phyloP scores from a whole-genome alignment of 2,113 vertebrate genomes.

The Tursiops truncatus region DNA sequence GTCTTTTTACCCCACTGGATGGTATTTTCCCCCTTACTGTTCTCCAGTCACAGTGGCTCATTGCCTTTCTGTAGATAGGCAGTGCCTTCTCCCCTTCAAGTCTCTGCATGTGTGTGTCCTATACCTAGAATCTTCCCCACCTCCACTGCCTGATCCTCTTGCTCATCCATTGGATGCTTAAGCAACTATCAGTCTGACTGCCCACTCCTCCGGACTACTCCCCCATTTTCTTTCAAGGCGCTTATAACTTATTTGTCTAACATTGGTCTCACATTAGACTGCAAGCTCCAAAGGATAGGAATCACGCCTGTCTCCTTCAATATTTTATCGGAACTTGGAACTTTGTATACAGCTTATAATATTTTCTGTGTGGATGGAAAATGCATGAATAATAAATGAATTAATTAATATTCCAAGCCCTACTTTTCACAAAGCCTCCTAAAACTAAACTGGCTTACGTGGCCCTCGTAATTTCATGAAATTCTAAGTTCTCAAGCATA shows the following conservation, averaged over 20 bases:
- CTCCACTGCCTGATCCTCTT: background rate
- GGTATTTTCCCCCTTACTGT: background rate
- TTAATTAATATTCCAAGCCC: background rate
- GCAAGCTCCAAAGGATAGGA: background rate
- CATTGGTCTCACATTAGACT: background rate
- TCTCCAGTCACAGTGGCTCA: background rate
- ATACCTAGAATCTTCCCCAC: background rate
- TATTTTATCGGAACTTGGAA: background rate
- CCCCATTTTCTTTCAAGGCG: background rate
- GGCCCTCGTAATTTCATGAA: background rate
- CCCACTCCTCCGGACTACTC: background rate
- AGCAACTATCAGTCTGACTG: background rate
- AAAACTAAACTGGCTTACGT: background rate
- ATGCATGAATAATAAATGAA: background rate
- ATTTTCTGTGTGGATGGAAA: background rate
- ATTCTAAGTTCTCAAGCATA: background rate
- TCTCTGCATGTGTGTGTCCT: background rate
- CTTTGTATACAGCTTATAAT: background rate
- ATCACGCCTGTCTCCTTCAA: background rate
- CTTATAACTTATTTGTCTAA: background rate
- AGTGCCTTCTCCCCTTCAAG: background rate
- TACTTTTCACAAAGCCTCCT: background rate
- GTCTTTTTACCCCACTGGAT: background rate
- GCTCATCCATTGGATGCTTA: background rate
- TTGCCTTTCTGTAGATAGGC: background rate